Base-by-base conservation (phyloP, 2,113 vertebrate species). In the Euleptes europaea region DNA sequence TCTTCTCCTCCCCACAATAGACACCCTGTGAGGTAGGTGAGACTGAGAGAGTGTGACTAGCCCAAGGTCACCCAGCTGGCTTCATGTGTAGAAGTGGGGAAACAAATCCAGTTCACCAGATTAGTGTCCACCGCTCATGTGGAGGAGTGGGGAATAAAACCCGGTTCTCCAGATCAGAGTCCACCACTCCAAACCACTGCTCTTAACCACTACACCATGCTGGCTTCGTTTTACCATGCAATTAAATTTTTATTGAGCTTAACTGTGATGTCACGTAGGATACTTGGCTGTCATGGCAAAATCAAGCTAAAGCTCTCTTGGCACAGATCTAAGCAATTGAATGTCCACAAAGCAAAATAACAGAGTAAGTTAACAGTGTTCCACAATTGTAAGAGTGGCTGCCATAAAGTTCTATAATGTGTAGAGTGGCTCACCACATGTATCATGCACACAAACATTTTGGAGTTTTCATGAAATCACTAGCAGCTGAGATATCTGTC, bases 281-380 rank as follows among this genome's bases (percentile, higher is more conserved):
- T 73, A 81, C 84, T 87, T 78, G 65, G 82, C 86, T 60, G 66
- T 70, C 54, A n/a, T 71, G 63, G 76, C 6, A 67, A 91, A 66
- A 85, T 85, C 69, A 75, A 63, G 77, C 80, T 9, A 66, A 87
- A 70, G 33, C 35, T 86, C 87, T 80, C 28, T 82, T 72, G 88
- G 69, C 23, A 67, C 12, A 67, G 17, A 77, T 33, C 63, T 33
- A 78, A 84, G 26, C 21, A 70, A 14, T 9, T 54, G 44, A 51
- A 69, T 69, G 42, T 23, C 12, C 44, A 35, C n/a, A 35, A 3
- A 21, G n/a, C 11, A 44, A 31, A 40, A 63, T 44, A 17, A 31
- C 11, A 35, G 66, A 47, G 44, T 42, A 80, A 69, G 26, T 12
- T 35, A 42, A 51, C 33, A 28, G 8, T 23, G 23, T 11, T 12